Percentiles rank a stretch among this genome's conserved stretches.
Evolutionary conservation across 2,797 vertebrate genomes (phyloP).

Genomic region (Cynodonichthys magdalenae): DNA sequence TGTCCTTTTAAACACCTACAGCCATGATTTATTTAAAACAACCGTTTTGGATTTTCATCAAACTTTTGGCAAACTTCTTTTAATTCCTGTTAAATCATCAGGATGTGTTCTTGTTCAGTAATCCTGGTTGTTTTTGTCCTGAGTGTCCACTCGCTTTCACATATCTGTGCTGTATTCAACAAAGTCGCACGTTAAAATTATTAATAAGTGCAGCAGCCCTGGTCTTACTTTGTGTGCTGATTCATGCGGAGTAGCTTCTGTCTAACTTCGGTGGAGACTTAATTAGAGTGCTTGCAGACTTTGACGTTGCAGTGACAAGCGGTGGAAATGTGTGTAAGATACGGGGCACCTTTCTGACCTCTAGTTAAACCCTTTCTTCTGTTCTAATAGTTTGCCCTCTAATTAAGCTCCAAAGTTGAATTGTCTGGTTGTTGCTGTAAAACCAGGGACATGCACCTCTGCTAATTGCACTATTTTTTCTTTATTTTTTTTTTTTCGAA

Average conservation of each 20-base stretch:
- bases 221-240: slow-evolving; percentile 73
- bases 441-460: slow-evolving; percentile 49
- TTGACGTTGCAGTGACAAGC: slow-evolving; percentile 79
- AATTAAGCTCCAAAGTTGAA: slow-evolving; percentile 75
- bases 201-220: slow-evolving; percentile 52
- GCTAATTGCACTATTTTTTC: slow-evolving; percentile 70
- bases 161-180: slow-evolving; percentile 36
- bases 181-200: slow-evolving; percentile 30
- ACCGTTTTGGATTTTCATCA: slow-evolving; percentile 21
- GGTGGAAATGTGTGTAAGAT: slow-evolving; percentile 73
- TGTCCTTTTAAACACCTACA: slow-evolving; percentile 30
- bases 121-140: slow-evolving; percentile 17
- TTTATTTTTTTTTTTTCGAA: slow-evolving; percentile 25
- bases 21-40: slow-evolving; percentile 23
- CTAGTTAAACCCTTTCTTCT: slow-evolving; percentile 75
- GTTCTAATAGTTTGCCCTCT: slow-evolving; percentile 71
- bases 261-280: slow-evolving; percentile 65
- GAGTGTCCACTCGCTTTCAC: slow-evolving; percentile 31
- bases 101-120: slow-evolving; percentile 3
- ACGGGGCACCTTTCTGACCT: slow-evolving; percentile 76
- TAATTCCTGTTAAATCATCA: slow-evolving; percentile 11
- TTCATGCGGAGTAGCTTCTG: slow-evolving; percentile 67
- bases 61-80: slow-evolving; percentile 18
- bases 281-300: slow-evolving; percentile 80
- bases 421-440: slow-evolving; percentile 52